Conservation (phyloP, 2,888 invertebrate genomes). For the Agrochola litura region DNA sequence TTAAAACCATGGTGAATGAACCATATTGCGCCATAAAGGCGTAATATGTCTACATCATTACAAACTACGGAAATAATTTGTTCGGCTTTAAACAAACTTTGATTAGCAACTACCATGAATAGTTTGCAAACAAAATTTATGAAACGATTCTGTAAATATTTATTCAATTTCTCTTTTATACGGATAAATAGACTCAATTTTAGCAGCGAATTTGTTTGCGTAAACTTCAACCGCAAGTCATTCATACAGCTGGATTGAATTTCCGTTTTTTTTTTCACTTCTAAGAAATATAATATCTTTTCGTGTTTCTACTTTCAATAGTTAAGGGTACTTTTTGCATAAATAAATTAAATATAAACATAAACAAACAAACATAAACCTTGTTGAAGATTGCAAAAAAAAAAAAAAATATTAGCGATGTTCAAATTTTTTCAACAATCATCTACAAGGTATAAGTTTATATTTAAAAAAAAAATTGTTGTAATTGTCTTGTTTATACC, state of each 20-base stretch:
- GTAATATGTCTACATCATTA: constrained; percentile 5
- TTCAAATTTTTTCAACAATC: no score
- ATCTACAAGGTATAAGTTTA: no score
- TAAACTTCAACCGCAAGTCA: background rate
- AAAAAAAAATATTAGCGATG: no score
- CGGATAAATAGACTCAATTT: background rate
- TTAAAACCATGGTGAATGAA: background rate
- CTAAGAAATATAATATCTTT: background rate
- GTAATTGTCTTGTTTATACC: no score
- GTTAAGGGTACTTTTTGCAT: no score
- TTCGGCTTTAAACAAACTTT: constrained; percentile 14
- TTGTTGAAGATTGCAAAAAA: no score
- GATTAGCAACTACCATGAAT: constrained; percentile 5
- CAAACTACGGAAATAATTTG: constrained; percentile 5
- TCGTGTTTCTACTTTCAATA: background rate
- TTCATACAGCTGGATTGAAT: background rate
- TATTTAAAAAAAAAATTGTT: no score
- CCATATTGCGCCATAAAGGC: background rate
- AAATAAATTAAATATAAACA: no score
- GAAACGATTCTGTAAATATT: constrained; percentile 23
- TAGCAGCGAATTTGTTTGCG: background rate
- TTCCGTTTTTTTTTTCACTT: background rate
- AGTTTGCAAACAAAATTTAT: constrained; percentile 23
- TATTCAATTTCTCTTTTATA: background rate
- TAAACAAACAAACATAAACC: no score